Conservation (phyloP, 2,888 invertebrate genomes). For the Lithophane leautieri region DNA sequence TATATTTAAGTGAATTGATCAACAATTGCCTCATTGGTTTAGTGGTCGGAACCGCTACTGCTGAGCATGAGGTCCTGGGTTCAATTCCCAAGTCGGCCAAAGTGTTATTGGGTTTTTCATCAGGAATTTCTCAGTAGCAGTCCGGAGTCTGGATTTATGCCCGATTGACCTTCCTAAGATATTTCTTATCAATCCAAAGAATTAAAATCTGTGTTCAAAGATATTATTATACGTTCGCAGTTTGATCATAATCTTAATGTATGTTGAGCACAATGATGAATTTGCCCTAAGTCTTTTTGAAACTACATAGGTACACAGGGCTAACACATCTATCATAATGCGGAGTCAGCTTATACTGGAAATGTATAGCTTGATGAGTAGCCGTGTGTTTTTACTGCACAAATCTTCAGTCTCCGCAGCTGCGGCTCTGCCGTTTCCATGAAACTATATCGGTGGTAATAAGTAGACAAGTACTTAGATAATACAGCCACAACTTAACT, state of each 20-base stretch:
- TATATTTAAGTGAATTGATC: too few relatives aligned
- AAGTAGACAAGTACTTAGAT: slow-evolving; percentile 66
- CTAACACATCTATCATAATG: too few relatives aligned
- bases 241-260: not conserved
- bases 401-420: not conserved
- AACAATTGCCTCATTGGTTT: too few relatives aligned
- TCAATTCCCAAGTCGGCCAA: too few relatives aligned
- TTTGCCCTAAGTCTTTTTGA: not conserved
- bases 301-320: not conserved
- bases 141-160: too few relatives aligned
- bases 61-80: too few relatives aligned
- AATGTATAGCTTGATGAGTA: too few relatives aligned
- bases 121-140: too few relatives aligned
- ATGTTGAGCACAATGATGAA: not conserved
- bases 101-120: too few relatives aligned
- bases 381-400: not conserved
- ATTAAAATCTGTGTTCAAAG: not conserved
- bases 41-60: too few relatives aligned
- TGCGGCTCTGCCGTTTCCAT: slow-evolving; percentile 35
- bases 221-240: not conserved
- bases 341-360: too few relatives aligned
- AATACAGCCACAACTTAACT: slow-evolving; percentile 81
- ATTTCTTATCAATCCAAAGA: not conserved
- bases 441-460: slow-evolving; percentile 37
- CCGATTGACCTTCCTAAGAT: not conserved